phyloP scores from a whole-genome alignment of 2,113 vertebrate species.

The Spea multiplicata region DNA sequence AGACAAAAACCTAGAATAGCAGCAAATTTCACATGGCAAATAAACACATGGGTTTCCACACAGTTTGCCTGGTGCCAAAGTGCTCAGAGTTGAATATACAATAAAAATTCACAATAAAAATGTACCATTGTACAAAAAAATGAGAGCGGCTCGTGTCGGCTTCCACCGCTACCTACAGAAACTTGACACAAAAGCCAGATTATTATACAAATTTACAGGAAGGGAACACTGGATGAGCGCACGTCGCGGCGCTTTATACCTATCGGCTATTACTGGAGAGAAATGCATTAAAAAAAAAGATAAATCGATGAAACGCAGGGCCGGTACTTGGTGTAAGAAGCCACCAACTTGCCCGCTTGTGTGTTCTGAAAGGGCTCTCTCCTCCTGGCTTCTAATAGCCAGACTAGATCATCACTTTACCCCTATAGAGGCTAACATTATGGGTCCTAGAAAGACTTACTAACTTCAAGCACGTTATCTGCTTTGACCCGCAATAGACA shows the following conservation, averaged over 20 bases:
- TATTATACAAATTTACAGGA: slow-evolving; percentile 54
- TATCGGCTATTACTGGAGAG: no score
- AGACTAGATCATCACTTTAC: slow-evolving; percentile 2
- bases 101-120: slow-evolving; percentile 73
- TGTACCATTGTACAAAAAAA: slow-evolving; percentile 68
- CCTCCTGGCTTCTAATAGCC: background rate
- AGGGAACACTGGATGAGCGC: slow-evolving; percentile 55
- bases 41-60: slow-evolving; percentile 69
- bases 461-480: background rate
- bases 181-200: slow-evolving; percentile 45
- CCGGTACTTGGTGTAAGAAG: background rate
- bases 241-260: no score
- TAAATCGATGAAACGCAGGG: slow-evolving; percentile 36
- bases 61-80: slow-evolving; percentile 84
- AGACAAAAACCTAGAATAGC: slow-evolving; percentile 78
- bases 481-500: no score
- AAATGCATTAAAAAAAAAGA: no score
- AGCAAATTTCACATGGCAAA: slow-evolving; percentile 82
- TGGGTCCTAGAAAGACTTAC: slow-evolving; percentile 50
- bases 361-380: background rate
- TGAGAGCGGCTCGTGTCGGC: slow-evolving; percentile 57
- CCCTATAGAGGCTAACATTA: slow-evolving; percentile 50
- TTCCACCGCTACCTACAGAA: background rate
- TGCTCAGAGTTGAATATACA: slow-evolving; percentile 87
- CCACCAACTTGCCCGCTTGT: background rate